Evolutionary conservation across 2,888 invertebrate species (phyloP).

Genomic region (Phalera bucephala): DNA sequence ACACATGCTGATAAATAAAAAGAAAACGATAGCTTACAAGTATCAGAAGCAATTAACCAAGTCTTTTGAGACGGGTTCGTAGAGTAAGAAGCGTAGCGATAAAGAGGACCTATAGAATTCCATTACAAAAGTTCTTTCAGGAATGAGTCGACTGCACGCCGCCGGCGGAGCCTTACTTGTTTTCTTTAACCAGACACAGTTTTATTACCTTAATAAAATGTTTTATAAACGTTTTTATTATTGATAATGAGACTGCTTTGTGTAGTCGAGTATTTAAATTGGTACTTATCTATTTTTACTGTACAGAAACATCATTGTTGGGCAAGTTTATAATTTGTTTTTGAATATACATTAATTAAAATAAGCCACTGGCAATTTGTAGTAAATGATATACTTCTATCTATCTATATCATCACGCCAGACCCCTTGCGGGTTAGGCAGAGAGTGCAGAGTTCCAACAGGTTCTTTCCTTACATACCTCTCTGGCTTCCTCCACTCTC

Average conservation of each 20-base stretch:
- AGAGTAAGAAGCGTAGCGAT: constrained; percentile 7
- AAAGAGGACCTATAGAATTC: constrained; percentile 16
- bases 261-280: too few species aligned
- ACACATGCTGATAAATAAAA: too few species aligned
- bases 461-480: too few species aligned
- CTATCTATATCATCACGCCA: too few species aligned
- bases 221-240: constrained; percentile 13
- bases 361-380: too few species aligned
- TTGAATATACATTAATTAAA: too few species aligned
- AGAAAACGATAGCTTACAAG: background rate
- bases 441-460: too few species aligned
- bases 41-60: constrained; percentile 8
- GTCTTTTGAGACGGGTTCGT: constrained; percentile 8
- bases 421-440: too few species aligned
- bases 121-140: constrained; percentile 19
- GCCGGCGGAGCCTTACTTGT: constrained; percentile 16
- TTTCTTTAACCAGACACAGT: constrained; percentile 12
- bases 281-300: background rate
- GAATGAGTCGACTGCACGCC: constrained; percentile 4
- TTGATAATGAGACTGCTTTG: background rate
- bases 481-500: too few species aligned
- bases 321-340: too few species aligned
- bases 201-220: constrained; percentile 17
- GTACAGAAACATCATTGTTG: too few species aligned
- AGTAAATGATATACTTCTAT: too few species aligned